phyloP scores from a whole-genome alignment of 2,797 vertebrate species.

The Pristis pectinata region DNA sequence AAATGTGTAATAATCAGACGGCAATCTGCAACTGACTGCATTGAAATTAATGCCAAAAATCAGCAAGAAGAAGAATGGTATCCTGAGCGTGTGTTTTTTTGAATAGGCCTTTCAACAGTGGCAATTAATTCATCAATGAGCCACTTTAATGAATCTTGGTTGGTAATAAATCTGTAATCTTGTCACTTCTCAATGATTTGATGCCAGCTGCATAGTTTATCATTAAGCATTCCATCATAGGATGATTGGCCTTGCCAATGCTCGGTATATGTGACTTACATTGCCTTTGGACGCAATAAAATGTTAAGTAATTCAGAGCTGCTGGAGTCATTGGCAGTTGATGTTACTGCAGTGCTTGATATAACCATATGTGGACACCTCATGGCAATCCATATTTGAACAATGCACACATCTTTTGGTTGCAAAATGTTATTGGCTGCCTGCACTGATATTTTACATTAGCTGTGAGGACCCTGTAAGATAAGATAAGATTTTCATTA shows the following conservation, averaged over 20 bases:
- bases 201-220: background rate
- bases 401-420: background rate
- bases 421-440: constrained; percentile 8
- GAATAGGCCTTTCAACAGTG: background rate
- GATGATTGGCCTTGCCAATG: background rate
- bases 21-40: background rate
- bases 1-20: background rate
- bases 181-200: background rate
- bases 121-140: constrained; percentile 28
- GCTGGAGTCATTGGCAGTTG: background rate
- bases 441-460: background rate
- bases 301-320: background rate
- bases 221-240: background rate
- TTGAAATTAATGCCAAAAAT: background rate
- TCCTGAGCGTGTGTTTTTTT: background rate
- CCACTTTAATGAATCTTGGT: background rate
- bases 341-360: background rate
- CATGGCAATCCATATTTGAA: background rate
- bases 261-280: background rate
- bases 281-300: constrained; percentile 4
- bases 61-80: background rate
- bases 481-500: no score
- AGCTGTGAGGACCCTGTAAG: background rate
- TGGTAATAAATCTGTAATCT: background rate
- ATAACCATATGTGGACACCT: background rate